Evolutionary conservation across 2,888 invertebrate genomes (phyloP).

Genomic region (Molorchus minor): DNA sequence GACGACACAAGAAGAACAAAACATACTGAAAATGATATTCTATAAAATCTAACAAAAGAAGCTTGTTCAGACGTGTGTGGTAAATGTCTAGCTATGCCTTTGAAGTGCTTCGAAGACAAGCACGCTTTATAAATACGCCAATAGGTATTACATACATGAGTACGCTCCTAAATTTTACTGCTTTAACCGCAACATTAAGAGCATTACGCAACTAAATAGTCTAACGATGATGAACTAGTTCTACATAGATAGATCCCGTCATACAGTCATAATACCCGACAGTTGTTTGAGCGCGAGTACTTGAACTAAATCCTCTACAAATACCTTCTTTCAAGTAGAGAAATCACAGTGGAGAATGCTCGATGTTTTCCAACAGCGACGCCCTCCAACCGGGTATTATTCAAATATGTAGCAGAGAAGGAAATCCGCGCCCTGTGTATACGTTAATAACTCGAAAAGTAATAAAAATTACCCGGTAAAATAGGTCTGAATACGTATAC

Average conservation of each 20-base stretch:
- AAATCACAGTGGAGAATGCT: neutral
- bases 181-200: too few relatives aligned
- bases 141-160: too few relatives aligned
- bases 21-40: too few relatives aligned
- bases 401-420: neutral
- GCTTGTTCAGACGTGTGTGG: too few relatives aligned
- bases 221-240: too few relatives aligned
- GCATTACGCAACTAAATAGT: too few relatives aligned
- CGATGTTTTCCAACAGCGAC: neutral
- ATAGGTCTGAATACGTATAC: conserved; percentile 11
- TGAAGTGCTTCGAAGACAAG: too few relatives aligned
- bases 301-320: neutral
- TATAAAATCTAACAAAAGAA: too few relatives aligned
- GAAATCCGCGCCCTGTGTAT: neutral
- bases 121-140: too few relatives aligned
- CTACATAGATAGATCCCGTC: neutral
- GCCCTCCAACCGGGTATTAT: neutral
- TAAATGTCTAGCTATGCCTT: too few relatives aligned
- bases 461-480: conserved; percentile 2
- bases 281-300: neutral
- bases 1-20: too few relatives aligned
- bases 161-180: too few relatives aligned
- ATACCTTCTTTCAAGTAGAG: neutral
- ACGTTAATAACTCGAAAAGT: conserved; percentile 1
- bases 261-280: neutral